Evolutionary conservation across 2,113 vertebrate species (phyloP).

Genomic region (Leptobrachium leishanense): DNA sequence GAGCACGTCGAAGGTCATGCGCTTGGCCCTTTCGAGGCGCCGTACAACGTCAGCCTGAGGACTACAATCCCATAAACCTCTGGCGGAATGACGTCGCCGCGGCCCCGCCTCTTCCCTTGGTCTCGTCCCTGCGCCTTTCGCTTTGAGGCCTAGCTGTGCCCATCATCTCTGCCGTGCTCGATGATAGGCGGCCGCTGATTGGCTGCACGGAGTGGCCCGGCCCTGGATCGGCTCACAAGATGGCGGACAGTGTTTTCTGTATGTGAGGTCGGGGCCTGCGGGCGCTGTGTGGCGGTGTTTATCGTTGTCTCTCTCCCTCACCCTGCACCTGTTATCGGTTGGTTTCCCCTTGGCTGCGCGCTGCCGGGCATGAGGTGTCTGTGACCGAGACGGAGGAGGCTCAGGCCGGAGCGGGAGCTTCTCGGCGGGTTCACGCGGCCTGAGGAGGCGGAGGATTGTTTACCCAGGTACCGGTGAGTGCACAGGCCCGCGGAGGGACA

Average conservation of each 20-base stretch:
- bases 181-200: not conserved
- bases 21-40: not conserved
- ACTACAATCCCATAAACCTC: not conserved
- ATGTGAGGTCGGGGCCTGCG: conserved; percentile 6
- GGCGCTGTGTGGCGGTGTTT: conserved; percentile 7
- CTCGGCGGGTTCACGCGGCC: not conserved
- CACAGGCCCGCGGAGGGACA: not conserved
- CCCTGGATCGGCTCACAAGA: conserved; percentile 27
- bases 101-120: not conserved
- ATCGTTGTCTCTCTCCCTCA: too few relatives aligned
- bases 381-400: not conserved
- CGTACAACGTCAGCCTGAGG: not conserved
- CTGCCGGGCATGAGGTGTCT: conserved; percentile 17
- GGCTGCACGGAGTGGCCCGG: not conserved
- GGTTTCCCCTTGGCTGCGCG: not conserved
- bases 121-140: not conserved
- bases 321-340: not conserved
- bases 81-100: not conserved
- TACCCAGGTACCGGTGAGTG: not conserved
- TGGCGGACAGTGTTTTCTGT: conserved; percentile 41
- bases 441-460: not conserved
- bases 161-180: not conserved
- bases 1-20: too few relatives aligned
- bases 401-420: not conserved
- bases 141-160: not conserved